Evolutionary conservation across 2,888 invertebrate genomes (phyloP), one percentile per base, ranked within the genome.

Genomic region (Tenthredo notha): DNA sequence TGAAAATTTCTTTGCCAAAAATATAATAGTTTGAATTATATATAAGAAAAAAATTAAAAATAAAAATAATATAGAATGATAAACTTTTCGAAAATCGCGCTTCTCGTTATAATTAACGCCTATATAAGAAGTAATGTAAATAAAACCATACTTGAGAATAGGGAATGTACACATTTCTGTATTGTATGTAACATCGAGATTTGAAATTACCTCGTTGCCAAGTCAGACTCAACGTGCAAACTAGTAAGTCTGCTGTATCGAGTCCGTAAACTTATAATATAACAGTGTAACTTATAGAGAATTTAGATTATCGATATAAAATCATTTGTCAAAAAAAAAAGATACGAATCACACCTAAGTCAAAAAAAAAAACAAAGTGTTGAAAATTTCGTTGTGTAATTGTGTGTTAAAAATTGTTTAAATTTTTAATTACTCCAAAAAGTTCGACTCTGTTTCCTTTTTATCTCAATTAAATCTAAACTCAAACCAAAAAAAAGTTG

Each of bases 71-170:
- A 1, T 6, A 7, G 37, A 2, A 43, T 7, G 10, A 47, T 47
- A 47, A 47, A 47, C 12, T 47, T 67, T 67, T 67, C 33, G 18
- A 67, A 67, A 67, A 67, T 67, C 67, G 67, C 67, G 67, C 67
- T 33, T 7, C 15, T 61, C 25, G 25, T 61, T 12, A 4, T 12
- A 10, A 61, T 61, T 61, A 54, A 54, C 54, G 54, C 18, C n/a
- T 12, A 12, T 6, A 25, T 4, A n/a, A 21, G 6, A 25, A 25
- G 25, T 25, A 61, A 61, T 21, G 61, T 61, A 61, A 61, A 61
- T 61, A 61, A 9, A 25, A 21, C 21, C 0, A 25, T 4, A 61
- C 61, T 61, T 25, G 12, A 61, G 61, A 21, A 61, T 25, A 61
- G 7, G 61, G 12, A 61, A 25, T 25, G 61, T 61, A 61, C 21